Evolutionary conservation across 2,797 vertebrate genomes (phyloP), one percentile per base, ranked within the genome.

Genomic region (Leptatherina wallacei): DNA sequence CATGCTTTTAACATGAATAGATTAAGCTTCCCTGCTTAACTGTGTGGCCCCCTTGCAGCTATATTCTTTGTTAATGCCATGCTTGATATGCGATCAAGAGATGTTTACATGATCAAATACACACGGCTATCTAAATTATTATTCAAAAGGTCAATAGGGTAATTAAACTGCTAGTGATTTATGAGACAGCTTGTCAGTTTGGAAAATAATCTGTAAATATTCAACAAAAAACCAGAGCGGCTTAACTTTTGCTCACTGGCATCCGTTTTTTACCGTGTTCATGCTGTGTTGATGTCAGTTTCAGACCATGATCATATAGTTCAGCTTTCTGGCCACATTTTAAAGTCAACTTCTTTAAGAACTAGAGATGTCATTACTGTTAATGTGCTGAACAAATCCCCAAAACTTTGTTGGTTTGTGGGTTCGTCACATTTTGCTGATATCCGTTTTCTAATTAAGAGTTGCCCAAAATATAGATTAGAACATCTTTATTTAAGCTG

Each of bases 151-250:
- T 64, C 44, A 33, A 4, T 3, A 33, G 47, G 20, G 20, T 33
- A 64, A 51, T 64, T 64, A 35, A 51, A 51, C 13, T 14, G 6
- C 47, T 16, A 54, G 6, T n/a, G 30, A 22, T 52, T 35, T 64
- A 4, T 9, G 12, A 78, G 76, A 73, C 70, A 57, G 65, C 64
- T 59, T 77, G 65, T 74, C 66, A 68, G 38, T 40, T 61, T 22
- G 62, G 51, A 67, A 62, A 80, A 80, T 65, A 68, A 27, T 13
- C 9, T 32, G 20, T 11, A 18, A 33, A 35, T 12, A 35, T 22
- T 27, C 40, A 62, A 47, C 18, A 47, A 32, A 32, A 32, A 5
- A 32, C 20, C 5, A 14, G 0, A n/a, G 18, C 47, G 24, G 6
- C 22, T 61, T 20, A 44, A 47, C 29, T 44, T 29, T 20, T 44